Base-by-base conservation (phyloP, 1,140 invertebrate genomes). In the Plectrocnemia conspersa region DNA sequence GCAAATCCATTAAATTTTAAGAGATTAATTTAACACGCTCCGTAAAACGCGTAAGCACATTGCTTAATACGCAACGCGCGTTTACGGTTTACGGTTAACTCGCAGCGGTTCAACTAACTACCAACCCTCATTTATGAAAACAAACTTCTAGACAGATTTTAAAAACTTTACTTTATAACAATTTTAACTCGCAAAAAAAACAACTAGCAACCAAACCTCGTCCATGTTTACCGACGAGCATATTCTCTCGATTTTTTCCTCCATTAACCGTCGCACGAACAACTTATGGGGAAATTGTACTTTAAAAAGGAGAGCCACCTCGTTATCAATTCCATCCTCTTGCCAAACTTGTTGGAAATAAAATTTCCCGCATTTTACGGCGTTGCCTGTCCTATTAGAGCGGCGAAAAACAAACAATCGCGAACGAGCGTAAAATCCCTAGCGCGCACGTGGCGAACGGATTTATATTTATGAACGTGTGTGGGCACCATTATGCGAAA, bases 191-290 rank as follows among this genome's bases (percentile, higher is more conserved):
- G n/a, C n/a, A n/a, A n/a, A n/a, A n/a, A n/a, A n/a, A n/a, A n/a
- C n/a, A n/a, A n/a, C n/a, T n/a, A n/a, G n/a, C n/a, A n/a, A n/a
- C n/a, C n/a, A n/a, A n/a, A n/a, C n/a, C n/a, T n/a, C n/a, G n/a
- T n/a, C n/a, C n/a, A 48, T 56, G 44, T 56, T 49, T 49, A 27
- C 19, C 42, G 24, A 41, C 36, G 41, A 52, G 41, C 53, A 54
- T 52, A 52, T 59, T 56, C 56, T 52, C 52, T 19, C 57, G 56
- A 55, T 59, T 55, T 56, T n/a, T 59, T 44, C 45, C 22, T 27
- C 44, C 53, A 59, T 56, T 56, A 56, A 52, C 21, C 22, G 40
- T 25, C 41, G 36, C 27, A 47, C 48, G 48, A 59, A 45, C 58
- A 33, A 33, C 49, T 46, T 24, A 21, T 13, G 44, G 16, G n/a